phyloP scores from a whole-genome alignment of 2,888 invertebrate genomes.

The Automeris io region DNA sequence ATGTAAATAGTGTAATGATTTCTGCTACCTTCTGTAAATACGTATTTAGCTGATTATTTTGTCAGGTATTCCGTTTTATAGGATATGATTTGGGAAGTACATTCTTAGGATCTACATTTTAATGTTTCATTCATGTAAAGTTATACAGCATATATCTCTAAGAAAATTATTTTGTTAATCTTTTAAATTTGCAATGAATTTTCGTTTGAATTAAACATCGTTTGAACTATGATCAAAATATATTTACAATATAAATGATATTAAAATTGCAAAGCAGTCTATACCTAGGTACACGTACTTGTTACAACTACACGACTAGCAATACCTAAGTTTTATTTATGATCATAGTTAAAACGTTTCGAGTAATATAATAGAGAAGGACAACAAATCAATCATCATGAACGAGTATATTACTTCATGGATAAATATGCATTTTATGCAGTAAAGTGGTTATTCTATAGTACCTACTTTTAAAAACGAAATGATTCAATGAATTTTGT shows the following conservation, averaged over 20 bases:
- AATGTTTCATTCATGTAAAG: too few relatives aligned
- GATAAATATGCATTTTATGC: slow-evolving; percentile 30
- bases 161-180: too few relatives aligned
- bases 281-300: too few relatives aligned
- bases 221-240: slow-evolving; percentile 1
- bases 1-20: slow-evolving; percentile 33
- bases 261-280: slow-evolving; percentile 4
- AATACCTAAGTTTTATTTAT: background rate
- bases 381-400: slow-evolving; percentile 14
- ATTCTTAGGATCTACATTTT: slow-evolving; percentile 9
- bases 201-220: background rate
- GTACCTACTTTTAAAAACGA: too few relatives aligned
- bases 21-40: slow-evolving; percentile 58
- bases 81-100: slow-evolving; percentile 58
- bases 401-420: slow-evolving; percentile 24
- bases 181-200: background rate
- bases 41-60: slow-evolving; percentile 40
- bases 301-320: too few relatives aligned
- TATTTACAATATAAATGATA: background rate
- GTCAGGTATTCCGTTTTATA: slow-evolving; percentile 68
- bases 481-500: too few relatives aligned
- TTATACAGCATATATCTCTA: too few relatives aligned
- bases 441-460: slow-evolving; percentile 3
- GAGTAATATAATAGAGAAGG: background rate
- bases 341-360: background rate